These are phyloP conservation scores for Nyctibius grandis DNA, from an alignment of 2,797 vertebrate species.

Conservation along the genomic window DNA sequence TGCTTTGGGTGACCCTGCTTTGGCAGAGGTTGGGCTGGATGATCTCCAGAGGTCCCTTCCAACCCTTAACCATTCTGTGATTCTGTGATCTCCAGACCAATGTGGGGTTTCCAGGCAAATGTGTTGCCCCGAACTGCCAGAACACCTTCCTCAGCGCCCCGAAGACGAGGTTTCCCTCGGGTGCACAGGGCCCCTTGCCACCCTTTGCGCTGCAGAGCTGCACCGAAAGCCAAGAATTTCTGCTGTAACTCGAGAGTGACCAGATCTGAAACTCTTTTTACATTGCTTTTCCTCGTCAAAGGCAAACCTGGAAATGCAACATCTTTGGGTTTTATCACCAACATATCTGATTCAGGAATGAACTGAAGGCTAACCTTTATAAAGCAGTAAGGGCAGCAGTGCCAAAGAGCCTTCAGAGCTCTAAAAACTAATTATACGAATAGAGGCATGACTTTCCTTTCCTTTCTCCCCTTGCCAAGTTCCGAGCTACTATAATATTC, in stretches of 20 bases:
- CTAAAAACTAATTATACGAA: constrained; percentile 68
- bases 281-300: neutral
- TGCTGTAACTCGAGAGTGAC: neutral
- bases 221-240: neutral
- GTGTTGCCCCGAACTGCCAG: neutral
- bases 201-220: neutral
- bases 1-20: no score
- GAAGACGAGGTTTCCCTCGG: rapidly evolving
- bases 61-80: no score
- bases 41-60: no score
- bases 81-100: neutral
- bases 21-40: no score
- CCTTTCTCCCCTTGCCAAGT: constrained; percentile 20
- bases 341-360: constrained; percentile 50
- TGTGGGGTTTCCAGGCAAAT: neutral
- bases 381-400: constrained; percentile 54
- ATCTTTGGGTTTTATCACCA: constrained; percentile 32
- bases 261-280: constrained; percentile 12
- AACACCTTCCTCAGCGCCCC: neutral
- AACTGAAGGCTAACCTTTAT: constrained; percentile 66
- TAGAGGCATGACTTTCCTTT: constrained; percentile 39
- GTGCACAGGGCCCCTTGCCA: neutral
- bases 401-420: constrained; percentile 60
- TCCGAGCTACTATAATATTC: constrained; percentile 19
- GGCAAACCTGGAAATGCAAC: constrained; percentile 59